These are phyloP conservation scores for Amyelois transitella DNA, from an alignment of 1,140 invertebrate species.

Conservation along the genomic window DNA sequence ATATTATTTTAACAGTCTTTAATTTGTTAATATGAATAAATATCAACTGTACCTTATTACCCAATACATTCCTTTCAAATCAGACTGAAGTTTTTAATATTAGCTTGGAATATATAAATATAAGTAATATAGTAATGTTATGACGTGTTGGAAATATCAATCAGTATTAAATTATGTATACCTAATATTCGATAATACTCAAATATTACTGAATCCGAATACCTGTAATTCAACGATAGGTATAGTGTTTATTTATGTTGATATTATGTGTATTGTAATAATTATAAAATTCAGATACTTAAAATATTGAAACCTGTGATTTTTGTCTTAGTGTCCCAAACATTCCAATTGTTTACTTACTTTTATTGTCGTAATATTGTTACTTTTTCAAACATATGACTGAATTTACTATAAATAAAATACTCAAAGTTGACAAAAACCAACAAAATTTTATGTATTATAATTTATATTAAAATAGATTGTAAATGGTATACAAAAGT, in stretches of 20 bases:
- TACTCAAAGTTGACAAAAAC: not conserved
- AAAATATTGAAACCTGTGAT: not conserved
- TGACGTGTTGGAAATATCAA: not conserved
- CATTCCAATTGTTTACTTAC: not conserved
- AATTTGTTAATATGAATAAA: not conserved
- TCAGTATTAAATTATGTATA: not conserved
- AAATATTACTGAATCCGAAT: not conserved
- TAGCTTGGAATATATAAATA: not conserved
- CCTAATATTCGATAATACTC: too few relatives aligned
- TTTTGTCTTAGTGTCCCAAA: not conserved
- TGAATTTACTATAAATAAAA: not conserved
- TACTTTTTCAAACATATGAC: not conserved
- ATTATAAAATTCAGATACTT: not conserved
- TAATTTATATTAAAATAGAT: not conserved
- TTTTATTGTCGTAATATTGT: not conserved
- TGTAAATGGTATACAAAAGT: not conserved
- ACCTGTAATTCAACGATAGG: too few relatives aligned
- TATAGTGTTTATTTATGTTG: not conserved
- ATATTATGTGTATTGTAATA: not conserved
- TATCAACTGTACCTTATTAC: not conserved
- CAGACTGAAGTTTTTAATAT: not conserved
- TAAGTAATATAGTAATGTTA: not conserved
- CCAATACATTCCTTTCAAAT: conserved; percentile 9
- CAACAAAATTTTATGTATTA: not conserved
- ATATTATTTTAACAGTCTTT: too few relatives aligned